Evolutionary conservation across 2,797 vertebrate genomes (phyloP).

Genomic region (Paramormyrops hopkinsi): DNA sequence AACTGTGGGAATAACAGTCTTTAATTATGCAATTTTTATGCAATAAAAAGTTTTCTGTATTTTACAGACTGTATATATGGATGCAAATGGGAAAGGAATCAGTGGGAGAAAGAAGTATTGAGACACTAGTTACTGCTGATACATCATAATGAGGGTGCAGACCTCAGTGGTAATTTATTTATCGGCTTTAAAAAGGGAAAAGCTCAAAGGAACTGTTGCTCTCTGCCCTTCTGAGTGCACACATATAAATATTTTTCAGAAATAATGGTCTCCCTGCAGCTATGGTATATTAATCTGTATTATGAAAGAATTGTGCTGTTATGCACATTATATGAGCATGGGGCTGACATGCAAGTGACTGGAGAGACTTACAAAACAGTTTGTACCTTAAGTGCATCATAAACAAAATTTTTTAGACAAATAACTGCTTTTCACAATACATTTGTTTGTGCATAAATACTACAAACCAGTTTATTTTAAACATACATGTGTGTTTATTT

Average conservation of each 20-base stretch:
- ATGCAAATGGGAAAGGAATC: not conserved
- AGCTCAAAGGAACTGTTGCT: not conserved
- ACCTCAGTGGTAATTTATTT: not conserved
- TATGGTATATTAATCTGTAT: conserved; percentile 49
- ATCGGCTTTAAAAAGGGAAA: not conserved
- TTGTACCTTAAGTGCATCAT: conserved; percentile 6
- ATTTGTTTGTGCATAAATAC: not conserved
- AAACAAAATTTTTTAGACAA: not conserved
- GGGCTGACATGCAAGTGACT: conserved; percentile 34
- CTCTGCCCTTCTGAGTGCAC: conserved; percentile 38
- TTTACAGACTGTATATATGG: not conserved
- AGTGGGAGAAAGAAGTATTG: not conserved
- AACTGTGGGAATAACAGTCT: not conserved
- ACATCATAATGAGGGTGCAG: not conserved
- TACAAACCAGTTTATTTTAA: not conserved
- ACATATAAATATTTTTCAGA: conserved; percentile 59
- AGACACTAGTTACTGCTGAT: not conserved
- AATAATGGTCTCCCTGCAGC: conserved; percentile 42
- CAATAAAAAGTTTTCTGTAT: not conserved
- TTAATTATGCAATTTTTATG: not conserved
- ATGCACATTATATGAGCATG: conserved; percentile 36
- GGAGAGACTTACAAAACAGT: conserved; percentile 21
- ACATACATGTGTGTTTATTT: not conserved
- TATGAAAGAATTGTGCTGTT: conserved; percentile 45
- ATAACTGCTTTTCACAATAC: not conserved